Conservation (phyloP, 2,113 vertebrate species). For the Myotis brandtii region DNA sequence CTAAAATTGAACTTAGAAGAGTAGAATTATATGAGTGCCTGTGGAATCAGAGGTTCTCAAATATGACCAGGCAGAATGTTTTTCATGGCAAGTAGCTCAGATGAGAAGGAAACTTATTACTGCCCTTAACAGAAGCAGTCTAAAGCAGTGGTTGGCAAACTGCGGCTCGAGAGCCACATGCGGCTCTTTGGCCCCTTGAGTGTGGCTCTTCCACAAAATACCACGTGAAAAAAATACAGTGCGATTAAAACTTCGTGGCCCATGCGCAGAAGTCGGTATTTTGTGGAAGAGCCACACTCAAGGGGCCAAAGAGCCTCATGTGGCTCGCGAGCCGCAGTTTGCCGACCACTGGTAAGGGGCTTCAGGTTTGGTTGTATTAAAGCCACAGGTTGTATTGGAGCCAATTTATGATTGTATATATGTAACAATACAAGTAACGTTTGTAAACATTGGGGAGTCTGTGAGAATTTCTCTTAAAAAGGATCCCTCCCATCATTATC, state of each 20-base stretch:
- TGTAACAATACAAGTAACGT: not conserved
- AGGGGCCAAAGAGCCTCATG: too few relatives aligned
- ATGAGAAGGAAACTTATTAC: not conserved
- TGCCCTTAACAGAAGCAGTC: not conserved
- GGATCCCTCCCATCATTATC: not conserved
- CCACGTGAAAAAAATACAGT: too few relatives aligned
- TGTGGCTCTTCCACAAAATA: too few relatives aligned
- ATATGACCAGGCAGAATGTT: not conserved
- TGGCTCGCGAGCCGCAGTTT: too few relatives aligned
- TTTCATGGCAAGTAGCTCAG: conserved; percentile 32
- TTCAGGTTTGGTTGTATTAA: conserved; percentile 15
- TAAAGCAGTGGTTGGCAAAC: too few relatives aligned
- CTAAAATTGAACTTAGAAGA: conserved; percentile 28
- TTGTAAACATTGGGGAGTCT: not conserved
- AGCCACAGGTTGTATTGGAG: not conserved
- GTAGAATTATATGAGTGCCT: conserved; percentile 20
- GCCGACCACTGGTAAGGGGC: too few relatives aligned
- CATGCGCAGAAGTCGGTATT: too few relatives aligned
- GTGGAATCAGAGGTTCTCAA: not conserved
- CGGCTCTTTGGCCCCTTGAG: too few relatives aligned
- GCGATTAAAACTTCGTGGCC: too few relatives aligned
- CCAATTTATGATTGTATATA: not conserved
- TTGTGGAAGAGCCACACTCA: too few relatives aligned
- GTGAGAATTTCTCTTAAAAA: not conserved
- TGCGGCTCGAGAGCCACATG: too few relatives aligned